Conservation (phyloP, 1,140 invertebrate genomes). For the Artemia franciscana region DNA sequence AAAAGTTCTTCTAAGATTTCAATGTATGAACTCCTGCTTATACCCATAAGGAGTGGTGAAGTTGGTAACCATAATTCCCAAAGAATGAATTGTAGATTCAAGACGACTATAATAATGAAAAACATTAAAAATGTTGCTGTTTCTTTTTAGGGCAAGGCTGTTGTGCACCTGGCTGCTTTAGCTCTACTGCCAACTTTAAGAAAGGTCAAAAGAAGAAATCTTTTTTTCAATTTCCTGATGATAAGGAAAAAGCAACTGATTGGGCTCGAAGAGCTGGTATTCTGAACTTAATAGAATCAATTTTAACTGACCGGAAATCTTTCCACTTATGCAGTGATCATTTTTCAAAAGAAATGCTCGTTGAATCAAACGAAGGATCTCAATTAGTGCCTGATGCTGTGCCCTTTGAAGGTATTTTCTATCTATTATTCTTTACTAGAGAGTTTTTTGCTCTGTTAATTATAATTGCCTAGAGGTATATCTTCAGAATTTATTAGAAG, state of each 20-base stretch:
- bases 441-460: too few species aligned
- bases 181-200: background rate
- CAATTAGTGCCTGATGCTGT: background rate
- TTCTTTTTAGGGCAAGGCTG: background rate
- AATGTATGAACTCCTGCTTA: too few species aligned
- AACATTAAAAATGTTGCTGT: too few species aligned
- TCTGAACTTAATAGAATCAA: background rate
- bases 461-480: too few species aligned
- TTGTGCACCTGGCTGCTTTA: background rate
- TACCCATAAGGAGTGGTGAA: too few species aligned
- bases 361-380: background rate
- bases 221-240: background rate
- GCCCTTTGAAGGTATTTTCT: background rate
- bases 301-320: background rate
- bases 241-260: background rate
- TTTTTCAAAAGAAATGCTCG: background rate
- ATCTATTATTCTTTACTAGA: too few species aligned
- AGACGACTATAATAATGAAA: too few species aligned
- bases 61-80: too few species aligned
- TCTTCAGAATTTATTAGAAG: too few species aligned
- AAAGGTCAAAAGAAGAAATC: background rate
- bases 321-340: background rate
- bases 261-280: background rate
- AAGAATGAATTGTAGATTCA: too few species aligned
- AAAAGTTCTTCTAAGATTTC: too few species aligned